These are phyloP conservation scores for Plutomurus gul DNA, from an alignment of 1,140 invertebrate species.

Conservation along the genomic window DNA sequence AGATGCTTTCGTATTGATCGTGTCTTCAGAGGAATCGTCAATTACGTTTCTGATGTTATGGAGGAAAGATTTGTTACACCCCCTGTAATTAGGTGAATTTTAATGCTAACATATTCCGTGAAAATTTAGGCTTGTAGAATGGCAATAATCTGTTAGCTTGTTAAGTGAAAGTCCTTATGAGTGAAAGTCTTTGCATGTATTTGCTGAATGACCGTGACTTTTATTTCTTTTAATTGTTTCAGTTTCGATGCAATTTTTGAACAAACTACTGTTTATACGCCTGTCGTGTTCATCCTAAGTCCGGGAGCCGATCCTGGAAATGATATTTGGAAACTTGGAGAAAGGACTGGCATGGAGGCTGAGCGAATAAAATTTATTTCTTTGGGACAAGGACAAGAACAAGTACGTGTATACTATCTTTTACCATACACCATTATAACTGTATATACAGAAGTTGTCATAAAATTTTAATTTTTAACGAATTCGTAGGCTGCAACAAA, in stretches of 20 bases:
- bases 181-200: no score
- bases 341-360: constrained; percentile 69
- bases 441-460: background rate
- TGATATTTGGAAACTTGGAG: constrained; percentile 85
- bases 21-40: constrained; percentile 76
- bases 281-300: constrained; percentile 84
- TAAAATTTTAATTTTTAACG: background rate
- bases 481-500: constrained; percentile 68
- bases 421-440: background rate
- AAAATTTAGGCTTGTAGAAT: background rate
- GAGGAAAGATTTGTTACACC: constrained; percentile 83
- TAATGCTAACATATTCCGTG: background rate
- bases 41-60: constrained; percentile 79
- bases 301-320: constrained; percentile 84
- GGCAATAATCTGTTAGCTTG: background rate
- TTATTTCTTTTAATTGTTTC: constrained; percentile 35
- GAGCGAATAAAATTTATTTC: constrained; percentile 81
- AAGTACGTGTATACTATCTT: constrained; percentile 58
- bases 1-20: constrained; percentile 85
- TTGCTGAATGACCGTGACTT: no score
- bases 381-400: constrained; percentile 86
- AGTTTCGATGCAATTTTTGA: constrained; percentile 80
- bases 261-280: constrained; percentile 75
- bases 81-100: constrained; percentile 67
- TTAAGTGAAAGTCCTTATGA: no score